Evolutionary conservation across 2,888 invertebrate genomes (phyloP), one percentile per base, ranked within the genome.

Genomic region (Agrochola litura): DNA sequence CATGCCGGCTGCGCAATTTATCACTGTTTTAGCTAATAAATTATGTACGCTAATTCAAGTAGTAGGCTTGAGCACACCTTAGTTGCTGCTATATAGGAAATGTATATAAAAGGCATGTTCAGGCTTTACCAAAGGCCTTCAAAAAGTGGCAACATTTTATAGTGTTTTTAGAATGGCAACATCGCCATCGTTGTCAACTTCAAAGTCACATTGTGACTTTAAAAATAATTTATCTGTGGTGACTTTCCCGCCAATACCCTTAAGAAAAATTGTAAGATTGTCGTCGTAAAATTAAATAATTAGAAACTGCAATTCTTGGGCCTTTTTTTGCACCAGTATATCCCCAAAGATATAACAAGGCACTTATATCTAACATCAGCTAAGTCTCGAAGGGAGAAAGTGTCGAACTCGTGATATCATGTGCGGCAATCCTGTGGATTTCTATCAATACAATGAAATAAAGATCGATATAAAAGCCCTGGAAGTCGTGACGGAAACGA

Each of bases 11-110:
- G 58, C 4, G 70, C 54, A 43, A 73, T 83, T 83, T 83, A 83
- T 83, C 69, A 80, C 70, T 80, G 76, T 83, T 83, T 83, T 79
- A 70, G 76, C 83, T 73, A 79, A 83, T 83, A 83, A 83, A 83
- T 83, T 83, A 73, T 73, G 30, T 37, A 66, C 72, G 41, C 58
- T 83, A 83, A 83, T 83, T 83, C 69, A 76, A 79, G 58, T 73
- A 58, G 75, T 49, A 46, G 22, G 56, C 2, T 58, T 46, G 25
- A 56, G 43, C 79, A 41, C 46, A 83, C 69, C 67, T 70, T 66
- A 56, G 30, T 63, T 14, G 46, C n/a, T 65, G 61, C 25, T 83
- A 49, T 71, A 6, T 60, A 64, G 16, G 30, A 43, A 69, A 12
- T 72, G 25, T 41, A 72, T 25, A 0, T 74, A 16, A 25, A 63